Percentiles rank a stretch among this genome's conserved stretches.
These are phyloP conservation scores for Egretta garzetta DNA, from an alignment of 2,113 vertebrate genomes.

Conservation along the genomic window DNA sequence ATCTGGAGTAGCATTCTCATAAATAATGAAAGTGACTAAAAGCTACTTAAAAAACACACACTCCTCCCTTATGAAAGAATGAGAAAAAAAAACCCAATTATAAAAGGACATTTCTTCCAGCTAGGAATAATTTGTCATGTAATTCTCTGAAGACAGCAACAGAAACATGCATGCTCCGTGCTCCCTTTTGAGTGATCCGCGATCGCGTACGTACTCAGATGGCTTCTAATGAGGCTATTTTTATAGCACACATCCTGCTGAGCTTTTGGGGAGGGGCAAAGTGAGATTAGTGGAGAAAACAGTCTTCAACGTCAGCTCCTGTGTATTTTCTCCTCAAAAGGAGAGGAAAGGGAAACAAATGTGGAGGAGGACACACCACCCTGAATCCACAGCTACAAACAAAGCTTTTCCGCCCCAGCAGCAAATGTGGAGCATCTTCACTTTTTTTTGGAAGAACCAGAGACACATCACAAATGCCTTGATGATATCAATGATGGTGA, in stretches of 20 bases:
- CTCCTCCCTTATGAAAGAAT: conserved; percentile 57
- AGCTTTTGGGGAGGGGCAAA: conserved; percentile 19
- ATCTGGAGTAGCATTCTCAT: conserved; percentile 59
- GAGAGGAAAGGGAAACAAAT: not conserved
- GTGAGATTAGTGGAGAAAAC: not conserved
- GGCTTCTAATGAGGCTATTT: conserved; percentile 62
- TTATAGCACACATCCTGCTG: conserved; percentile 59
- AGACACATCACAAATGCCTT: not conserved
- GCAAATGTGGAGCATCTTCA: not conserved
- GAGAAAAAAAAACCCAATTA: conserved; percentile 49
- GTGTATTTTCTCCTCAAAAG: not conserved
- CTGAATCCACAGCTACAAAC: not conserved
- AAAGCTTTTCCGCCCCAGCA: not conserved
- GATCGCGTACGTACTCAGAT: conserved; percentile 36
- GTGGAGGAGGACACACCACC: not conserved
- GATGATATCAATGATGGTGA: fast-evolving
- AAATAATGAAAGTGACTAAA: conserved; percentile 71
- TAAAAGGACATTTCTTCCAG: conserved; percentile 68
- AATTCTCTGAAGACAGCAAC: conserved; percentile 66
- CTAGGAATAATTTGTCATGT: conserved; percentile 71
- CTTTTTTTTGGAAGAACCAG: not conserved
- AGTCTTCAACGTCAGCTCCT: conserved; percentile 22
- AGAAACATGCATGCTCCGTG: conserved; percentile 27
- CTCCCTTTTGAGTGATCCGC: conserved; percentile 47
- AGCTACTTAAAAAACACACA: conserved; percentile 70